A percentile compares a stretch with the other conserved stretches of the same genome.
Conservation (phyloP, 2,113 vertebrate species). For the Bungarus multicinctus region DNA sequence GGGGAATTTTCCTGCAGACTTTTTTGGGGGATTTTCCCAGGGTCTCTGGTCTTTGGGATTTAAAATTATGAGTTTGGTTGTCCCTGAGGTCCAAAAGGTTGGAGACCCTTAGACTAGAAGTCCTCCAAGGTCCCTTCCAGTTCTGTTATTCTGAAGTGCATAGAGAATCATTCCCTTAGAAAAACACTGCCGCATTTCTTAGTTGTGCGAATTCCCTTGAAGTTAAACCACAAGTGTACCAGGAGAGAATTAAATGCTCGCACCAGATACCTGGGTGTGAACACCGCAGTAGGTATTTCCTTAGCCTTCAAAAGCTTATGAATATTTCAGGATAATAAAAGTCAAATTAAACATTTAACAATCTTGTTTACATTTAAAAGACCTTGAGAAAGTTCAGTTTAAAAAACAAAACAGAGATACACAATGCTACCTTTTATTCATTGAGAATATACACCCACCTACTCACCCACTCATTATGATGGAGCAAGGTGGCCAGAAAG, state of each 20-base stretch:
- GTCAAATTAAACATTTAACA: slow-evolving; percentile 69
- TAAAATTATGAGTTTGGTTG: too few species aligned
- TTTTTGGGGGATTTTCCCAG: too few species aligned
- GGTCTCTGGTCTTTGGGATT: too few species aligned
- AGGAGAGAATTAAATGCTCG: slow-evolving; percentile 13
- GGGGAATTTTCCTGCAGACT: too few species aligned
- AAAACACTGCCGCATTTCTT: neutral
- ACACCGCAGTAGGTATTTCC: slow-evolving; percentile 56
- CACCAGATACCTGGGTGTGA: slow-evolving; percentile 28
- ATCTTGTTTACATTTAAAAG: slow-evolving; percentile 72
- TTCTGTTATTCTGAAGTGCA: neutral
- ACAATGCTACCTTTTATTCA: neutral
- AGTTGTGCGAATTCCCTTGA: neutral
- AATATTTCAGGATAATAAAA: slow-evolving; percentile 77
- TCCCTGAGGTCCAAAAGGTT: too few species aligned
- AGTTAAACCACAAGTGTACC: neutral
- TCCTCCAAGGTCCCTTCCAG: neutral
- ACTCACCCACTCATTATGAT: neutral
- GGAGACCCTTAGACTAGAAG: too few species aligned
- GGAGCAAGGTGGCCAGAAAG: neutral
- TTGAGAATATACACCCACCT: neutral
- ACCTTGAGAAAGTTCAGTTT: slow-evolving; percentile 62
- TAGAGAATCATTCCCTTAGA: neutral
- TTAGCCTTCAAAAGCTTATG: slow-evolving; percentile 57
- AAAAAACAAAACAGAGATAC: slow-evolving; percentile 28